Base-by-base conservation (phyloP, 1,140 invertebrate genomes). In the Arctopsyche grandis region DNA sequence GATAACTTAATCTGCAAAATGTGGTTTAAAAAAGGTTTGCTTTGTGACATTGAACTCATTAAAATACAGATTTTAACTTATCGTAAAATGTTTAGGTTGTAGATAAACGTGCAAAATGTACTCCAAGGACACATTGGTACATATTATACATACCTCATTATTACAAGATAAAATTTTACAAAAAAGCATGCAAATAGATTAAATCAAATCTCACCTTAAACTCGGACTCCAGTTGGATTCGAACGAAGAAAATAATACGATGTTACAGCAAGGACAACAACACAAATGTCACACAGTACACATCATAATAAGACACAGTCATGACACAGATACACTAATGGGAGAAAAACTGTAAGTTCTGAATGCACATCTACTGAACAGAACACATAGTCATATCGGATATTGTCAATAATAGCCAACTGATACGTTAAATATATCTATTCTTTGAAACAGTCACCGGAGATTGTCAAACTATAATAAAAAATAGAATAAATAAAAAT, bases 251-350 rank as follows among this genome's bases (percentile, higher is more conserved):
- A 3, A 66, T 16, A 7, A 66, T 66, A 26, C 24, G 60, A 3
- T 19, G 24, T 26, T 66, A 66, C 10, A 3, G 21, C 60, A 66
- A 66, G 21, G 60, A 22, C 60, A 66, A 66, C 21, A 21, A 10
- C 19, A 26, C 60, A 66, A 26, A 22, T 66, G 60, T 66, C 60
- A 66, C 24, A 66, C 24, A 66, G 19, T 16, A 66, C 60, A 66
- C 24, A 21, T 66, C 12, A 26, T 21, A 66, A 66, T 21, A 66
- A 21, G 19, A 66, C 24, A 22, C 19, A 22, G 21, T 66, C 60
- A 66, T 66, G 21, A 12, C 60, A 66, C 14, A 66, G 24, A 12
- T 14, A 52, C 48, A 52, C 29, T 7, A 38, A 7, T 38, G 7
- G 29, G 29, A 38, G 1, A 38, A 38, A 38, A 38, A 38, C 29